Evolutionary conservation across 1,140 invertebrate species (phyloP), one percentile per base, ranked within the genome.

Genomic region (Drosophila watanabei): DNA sequence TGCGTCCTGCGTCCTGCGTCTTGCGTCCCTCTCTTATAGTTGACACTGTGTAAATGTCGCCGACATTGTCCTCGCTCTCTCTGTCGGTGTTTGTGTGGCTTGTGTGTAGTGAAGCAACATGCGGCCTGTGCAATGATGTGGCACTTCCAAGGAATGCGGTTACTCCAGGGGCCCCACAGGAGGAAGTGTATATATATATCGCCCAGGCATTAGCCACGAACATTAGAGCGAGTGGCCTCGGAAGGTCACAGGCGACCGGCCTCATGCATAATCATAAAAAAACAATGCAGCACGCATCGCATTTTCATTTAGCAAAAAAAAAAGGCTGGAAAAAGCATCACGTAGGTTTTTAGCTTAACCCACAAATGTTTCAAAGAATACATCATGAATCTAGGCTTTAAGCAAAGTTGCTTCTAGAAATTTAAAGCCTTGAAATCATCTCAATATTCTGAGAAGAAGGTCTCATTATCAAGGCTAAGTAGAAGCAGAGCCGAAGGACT

Each of bases 11-110:
- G 9, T 24, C 0, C 16, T 18, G 24, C 24, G 24, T 24, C 24
- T 24, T 13, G 33, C 11, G 24, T 2, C n/a, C 20, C 35, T 28
- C 39, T n/a, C 79, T 76, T 75, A 73, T 72, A 84, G 81, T 84
- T 84, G 81, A 84, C 81, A 84, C 70, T 84, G 81, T 84, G 81
- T 76, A 84, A 79, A 84, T 76, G 81, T 71, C 81, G 81, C 76
- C 75, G 64, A 83, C 81, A 84, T 84, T 84, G 75, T 79, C 81
- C 80, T 57, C 66, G 51, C 49, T 41, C 32, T 58, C 54, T 58
- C 54, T 64, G 56, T 20, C 16, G 49, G 45, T 35, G 46, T 51
- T 41, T 77, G 49, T 82, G 73, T 75, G 41, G 68, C 56, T 58
- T 63, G 70, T 81, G 81, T 79, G 81, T 83, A 79, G 79, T 82